Evolutionary conservation across 1,140 invertebrate genomes (phyloP).

Genomic region (Zophobas atratus): DNA sequence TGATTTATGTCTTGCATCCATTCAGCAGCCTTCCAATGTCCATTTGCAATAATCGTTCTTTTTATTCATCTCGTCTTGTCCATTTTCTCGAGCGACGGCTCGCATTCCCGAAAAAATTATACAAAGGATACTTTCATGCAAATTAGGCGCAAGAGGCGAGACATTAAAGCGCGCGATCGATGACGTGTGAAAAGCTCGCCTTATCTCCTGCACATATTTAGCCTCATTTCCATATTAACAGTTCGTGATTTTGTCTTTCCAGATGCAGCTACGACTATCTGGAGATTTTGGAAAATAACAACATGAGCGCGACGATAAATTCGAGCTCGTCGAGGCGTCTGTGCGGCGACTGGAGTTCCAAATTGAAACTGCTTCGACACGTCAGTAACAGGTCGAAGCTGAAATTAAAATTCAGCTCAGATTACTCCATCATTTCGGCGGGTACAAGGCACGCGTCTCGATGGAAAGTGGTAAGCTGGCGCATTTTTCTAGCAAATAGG

Average conservation of each 20-base stretch:
- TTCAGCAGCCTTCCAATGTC: background rate
- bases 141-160: conserved; percentile 30
- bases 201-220: conserved; percentile 32
- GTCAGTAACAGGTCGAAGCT: conserved; percentile 71
- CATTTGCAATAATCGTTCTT: conserved; percentile 21
- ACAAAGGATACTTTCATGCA: conserved; percentile 14
- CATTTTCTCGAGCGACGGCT: conserved; percentile 7
- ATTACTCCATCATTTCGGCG: conserved; percentile 82
- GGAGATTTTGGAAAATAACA: conserved; percentile 72
- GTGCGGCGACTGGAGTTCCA: conserved; percentile 83
- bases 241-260: conserved; percentile 24
- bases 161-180: conserved; percentile 43
- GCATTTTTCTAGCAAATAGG: background rate
- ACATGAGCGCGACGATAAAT: conserved; percentile 24
- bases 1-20: conserved; percentile 4
- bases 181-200: conserved; percentile 18
- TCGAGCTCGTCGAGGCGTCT: conserved; percentile 66
- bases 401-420: conserved; percentile 77
- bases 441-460: conserved; percentile 78
- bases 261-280: conserved; percentile 83
- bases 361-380: conserved; percentile 80
- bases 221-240: conserved; percentile 24
- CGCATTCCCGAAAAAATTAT: conserved; percentile 17
- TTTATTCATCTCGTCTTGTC: conserved; percentile 11
- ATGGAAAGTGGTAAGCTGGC: conserved; percentile 77